Base-by-base conservation (phyloP, 1,140 invertebrate genomes). In the Papilio dardanus region DNA sequence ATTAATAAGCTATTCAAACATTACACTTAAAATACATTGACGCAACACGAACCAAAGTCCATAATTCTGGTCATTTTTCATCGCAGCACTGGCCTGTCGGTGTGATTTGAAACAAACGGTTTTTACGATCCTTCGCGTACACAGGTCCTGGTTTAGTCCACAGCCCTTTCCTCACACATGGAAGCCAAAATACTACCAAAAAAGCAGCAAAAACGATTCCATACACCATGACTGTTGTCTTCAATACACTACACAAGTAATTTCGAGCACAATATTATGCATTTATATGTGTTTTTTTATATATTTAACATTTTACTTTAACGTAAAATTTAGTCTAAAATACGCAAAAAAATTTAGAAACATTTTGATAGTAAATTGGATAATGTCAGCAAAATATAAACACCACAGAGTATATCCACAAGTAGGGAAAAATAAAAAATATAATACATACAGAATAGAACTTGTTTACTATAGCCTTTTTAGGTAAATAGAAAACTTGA, bases 121-220 rank as follows among this genome's bases (percentile, higher is more conserved):
- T 92, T 68, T 87, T 88, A 8, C 90, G 84, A 71, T 92, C 90
- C 31, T 77, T 90, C 16, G 89, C 90, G 75, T 83, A 91, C 7
- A 92, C 88, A n/a, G 87, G 83, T 2, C 81, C 81, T 0, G 81
- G 81, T 21, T 71, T 31, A 2, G 86, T 74, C 77, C 82, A 90
- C 5, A 86, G 12, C 8, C 86, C 87, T 78, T 79, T 78, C 75
- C 78, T 82, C 6, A 92, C 30, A 78, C 90, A 92, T 7, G 89
- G 90, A 16, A 78, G 76, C 90, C 90, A 92, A 71, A 90, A 77
- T 0, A 83, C 58, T 30, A 85, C 3, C 42, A 91, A 10, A 1
- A 87, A 31, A 12, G 81, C 71, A 4, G 76, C 80, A 24, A 92
- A 75, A 10, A 90, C 7, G 28, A 85, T 7, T 1, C 78, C 82